These are phyloP conservation scores for Netelia melanura DNA, from an alignment of 2,888 invertebrate genomes.

Conservation along the genomic window DNA sequence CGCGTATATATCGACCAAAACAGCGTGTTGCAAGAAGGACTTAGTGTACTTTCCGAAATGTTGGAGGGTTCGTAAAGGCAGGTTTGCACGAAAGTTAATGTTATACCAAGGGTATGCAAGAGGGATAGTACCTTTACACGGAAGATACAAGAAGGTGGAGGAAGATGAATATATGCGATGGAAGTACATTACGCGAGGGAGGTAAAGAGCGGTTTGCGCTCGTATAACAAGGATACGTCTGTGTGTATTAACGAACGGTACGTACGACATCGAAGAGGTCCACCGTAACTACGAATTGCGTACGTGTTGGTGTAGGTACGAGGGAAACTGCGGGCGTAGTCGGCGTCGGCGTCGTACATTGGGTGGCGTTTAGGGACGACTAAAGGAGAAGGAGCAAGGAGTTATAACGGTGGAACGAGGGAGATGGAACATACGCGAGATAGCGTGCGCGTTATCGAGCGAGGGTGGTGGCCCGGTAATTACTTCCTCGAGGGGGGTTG, in stretches of 20 bases:
- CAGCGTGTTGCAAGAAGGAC: background rate
- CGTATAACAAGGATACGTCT: too few species aligned
- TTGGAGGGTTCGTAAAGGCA: constrained; percentile 32
- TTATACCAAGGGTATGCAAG: constrained; percentile 12
- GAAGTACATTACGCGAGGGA: too few species aligned
- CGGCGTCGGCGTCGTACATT: constrained; percentile 10
- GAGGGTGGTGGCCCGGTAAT: constrained; percentile 82
- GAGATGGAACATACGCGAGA: constrained; percentile 69
- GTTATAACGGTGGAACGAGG: background rate
- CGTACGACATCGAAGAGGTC: background rate
- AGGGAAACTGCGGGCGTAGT: background rate
- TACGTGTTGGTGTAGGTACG: background rate
- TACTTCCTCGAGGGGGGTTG: constrained; percentile 80
- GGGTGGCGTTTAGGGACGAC: background rate
- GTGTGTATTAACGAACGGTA: background rate
- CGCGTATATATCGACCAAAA: background rate
- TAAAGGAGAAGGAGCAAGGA: background rate
- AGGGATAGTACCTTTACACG: background rate
- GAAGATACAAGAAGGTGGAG: background rate
- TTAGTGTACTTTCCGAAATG: background rate
- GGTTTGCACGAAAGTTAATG: background rate
- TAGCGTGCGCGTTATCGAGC: constrained; percentile 81
- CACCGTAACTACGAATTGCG: background rate
- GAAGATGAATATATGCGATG: too few species aligned
- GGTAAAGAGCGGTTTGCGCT: too few species aligned